Conservation (phyloP, 1,140 invertebrate species). For the Chymomyza costata region DNA sequence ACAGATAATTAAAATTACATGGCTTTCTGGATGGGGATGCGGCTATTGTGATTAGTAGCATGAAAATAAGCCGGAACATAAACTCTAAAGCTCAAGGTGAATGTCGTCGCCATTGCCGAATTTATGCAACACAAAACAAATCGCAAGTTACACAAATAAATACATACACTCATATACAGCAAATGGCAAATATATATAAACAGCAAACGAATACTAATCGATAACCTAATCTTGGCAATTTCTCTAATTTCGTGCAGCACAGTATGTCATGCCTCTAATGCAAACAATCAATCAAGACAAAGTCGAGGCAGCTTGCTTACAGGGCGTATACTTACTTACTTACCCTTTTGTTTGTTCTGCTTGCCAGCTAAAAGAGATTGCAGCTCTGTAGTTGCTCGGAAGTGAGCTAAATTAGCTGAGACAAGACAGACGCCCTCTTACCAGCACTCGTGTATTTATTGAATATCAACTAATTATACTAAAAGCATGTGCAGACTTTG, state of each 20-base stretch:
- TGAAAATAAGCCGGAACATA: constrained; percentile 41
- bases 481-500: constrained; percentile 27
- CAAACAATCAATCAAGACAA: constrained; percentile 36
- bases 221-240: constrained; percentile 13
- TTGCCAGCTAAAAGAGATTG: constrained; percentile 4
- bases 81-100: constrained; percentile 12
- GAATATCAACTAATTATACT: constrained; percentile 58
- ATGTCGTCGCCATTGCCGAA: background rate
- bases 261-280: constrained; percentile 1
- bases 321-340: too few species aligned
- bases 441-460: constrained; percentile 47
- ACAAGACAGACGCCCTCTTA: constrained; percentile 3
- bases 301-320: background rate
- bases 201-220: constrained; percentile 15
- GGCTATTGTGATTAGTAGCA: constrained; percentile 37
- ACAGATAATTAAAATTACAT: constrained; percentile 50
- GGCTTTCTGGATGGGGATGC: constrained; percentile 17
- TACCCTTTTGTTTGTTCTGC: too few species aligned
- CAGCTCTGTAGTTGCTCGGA: constrained; percentile 3
- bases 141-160: too few species aligned
- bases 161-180: too few species aligned
- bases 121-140: background rate
- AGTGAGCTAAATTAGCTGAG: constrained; percentile 12
- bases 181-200: background rate
- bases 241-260: constrained; percentile 5